Percentiles rank a stretch among this genome's conserved stretches.
Evolutionary conservation across 2,888 invertebrate species (phyloP).

Genomic region (Stenichneumon culpator): DNA sequence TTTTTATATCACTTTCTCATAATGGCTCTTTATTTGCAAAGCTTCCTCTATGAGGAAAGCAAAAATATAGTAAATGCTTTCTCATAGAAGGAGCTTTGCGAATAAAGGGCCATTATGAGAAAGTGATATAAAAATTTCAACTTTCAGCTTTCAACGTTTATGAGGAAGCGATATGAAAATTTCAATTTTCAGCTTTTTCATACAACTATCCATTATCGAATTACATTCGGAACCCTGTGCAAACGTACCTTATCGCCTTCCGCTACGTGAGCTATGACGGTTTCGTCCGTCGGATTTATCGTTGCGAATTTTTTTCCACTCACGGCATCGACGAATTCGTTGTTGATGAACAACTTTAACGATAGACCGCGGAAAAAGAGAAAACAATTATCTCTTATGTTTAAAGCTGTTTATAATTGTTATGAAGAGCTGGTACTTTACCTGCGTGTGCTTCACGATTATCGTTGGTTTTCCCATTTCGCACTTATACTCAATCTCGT

Average conservation of each 20-base stretch:
- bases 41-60: too few species aligned
- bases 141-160: too few species aligned
- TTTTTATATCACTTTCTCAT: too few species aligned
- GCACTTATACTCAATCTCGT: background rate
- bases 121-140: too few species aligned
- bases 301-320: slow-evolving; percentile 88
- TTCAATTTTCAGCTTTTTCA: too few species aligned
- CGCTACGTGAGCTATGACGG: slow-evolving; percentile 86
- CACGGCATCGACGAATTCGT: slow-evolving; percentile 85
- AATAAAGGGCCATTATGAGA: too few species aligned
- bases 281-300: slow-evolving; percentile 87
- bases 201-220: background rate
- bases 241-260: slow-evolving; percentile 86
- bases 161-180: too few species aligned
- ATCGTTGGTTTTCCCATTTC: slow-evolving; percentile 42
- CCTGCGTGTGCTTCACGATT: slow-evolving; percentile 53
- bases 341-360: slow-evolving; percentile 81
- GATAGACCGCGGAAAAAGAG: slow-evolving; percentile 22
- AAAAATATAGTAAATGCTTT: too few species aligned
- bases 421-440: background rate
- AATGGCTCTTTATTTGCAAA: too few species aligned
- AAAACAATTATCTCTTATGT: background rate
- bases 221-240: background rate
- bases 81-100: too few species aligned
- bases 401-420: background rate